These are phyloP conservation scores for Maconellicoccus hirsutus DNA, from an alignment of 1,140 invertebrate species.

Conservation along the genomic window DNA sequence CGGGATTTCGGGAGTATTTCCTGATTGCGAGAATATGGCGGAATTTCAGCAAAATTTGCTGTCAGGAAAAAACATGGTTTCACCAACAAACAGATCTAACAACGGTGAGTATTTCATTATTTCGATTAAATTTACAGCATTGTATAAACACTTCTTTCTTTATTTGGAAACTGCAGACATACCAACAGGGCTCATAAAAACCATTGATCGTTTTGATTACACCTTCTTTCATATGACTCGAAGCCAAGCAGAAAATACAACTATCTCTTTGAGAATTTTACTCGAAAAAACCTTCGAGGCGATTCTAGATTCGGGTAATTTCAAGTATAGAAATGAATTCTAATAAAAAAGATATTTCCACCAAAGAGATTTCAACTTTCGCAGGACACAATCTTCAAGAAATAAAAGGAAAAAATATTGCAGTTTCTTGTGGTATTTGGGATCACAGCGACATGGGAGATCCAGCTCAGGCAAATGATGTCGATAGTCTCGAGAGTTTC, in stretches of 20 bases:
- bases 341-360: too few species aligned
- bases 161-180: slow-evolving; percentile 14
- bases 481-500: too few species aligned
- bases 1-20: slow-evolving; percentile 48
- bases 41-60: slow-evolving; percentile 46
- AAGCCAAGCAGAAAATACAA: background rate
- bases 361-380: too few species aligned
- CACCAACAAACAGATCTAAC: slow-evolving; percentile 33
- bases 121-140: too few species aligned
- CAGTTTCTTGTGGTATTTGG: background rate
- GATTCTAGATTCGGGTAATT: slow-evolving; percentile 26
- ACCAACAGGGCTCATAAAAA: slow-evolving; percentile 28
- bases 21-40: slow-evolving; percentile 45
- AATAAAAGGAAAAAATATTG: background rate
- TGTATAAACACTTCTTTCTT: background rate
- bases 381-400: background rate
- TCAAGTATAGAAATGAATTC: too few species aligned
- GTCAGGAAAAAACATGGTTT: slow-evolving; percentile 46
- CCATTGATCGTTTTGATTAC: slow-evolving; percentile 24
- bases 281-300: slow-evolving; percentile 25
- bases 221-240: background rate
- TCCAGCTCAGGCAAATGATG: too few species aligned
- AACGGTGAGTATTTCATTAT: too few species aligned
- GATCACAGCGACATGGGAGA: background rate
- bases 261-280: slow-evolving; percentile 16